A percentile compares a stretch with the other conserved stretches of the same genome.
Conservation (phyloP, 1,140 invertebrate species). For the Drosophila repleta region DNA sequence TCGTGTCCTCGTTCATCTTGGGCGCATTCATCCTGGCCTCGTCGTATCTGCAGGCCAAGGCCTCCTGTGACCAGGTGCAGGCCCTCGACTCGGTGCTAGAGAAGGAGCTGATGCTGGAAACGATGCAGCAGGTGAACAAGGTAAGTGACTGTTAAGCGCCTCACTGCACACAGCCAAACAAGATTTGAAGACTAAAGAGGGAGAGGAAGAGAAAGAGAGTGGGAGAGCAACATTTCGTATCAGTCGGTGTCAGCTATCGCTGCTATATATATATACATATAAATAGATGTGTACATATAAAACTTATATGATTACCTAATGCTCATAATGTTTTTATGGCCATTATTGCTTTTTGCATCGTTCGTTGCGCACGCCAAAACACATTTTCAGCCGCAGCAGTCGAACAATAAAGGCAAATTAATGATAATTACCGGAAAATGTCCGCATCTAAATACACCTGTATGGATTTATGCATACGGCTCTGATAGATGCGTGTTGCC, state of each 20-base stretch:
- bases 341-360: conserved; percentile 53
- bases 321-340: conserved; percentile 15
- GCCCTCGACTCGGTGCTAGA: conserved; percentile 87
- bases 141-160: conserved; percentile 73
- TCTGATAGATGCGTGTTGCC: conserved; percentile 25
- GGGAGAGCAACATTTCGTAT: conserved; percentile 41
- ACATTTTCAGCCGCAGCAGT: conserved; percentile 34
- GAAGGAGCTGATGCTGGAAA: conserved; percentile 87
- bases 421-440: conserved; percentile 81
- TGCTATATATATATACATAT: neutral
- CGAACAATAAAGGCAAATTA: conserved; percentile 74
- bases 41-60: conserved; percentile 91
- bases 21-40: conserved; percentile 91
- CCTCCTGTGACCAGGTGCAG: conserved; percentile 88
- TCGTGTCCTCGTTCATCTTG: conserved; percentile 90
- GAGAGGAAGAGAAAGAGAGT: neutral
- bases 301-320: conserved; percentile 69
- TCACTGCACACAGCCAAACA: conserved; percentile 51
- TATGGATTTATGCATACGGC: conserved; percentile 5
- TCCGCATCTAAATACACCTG: conserved; percentile 37
- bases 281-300: conserved; percentile 1
- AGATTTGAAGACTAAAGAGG: neutral
- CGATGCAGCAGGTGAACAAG: conserved; percentile 86
- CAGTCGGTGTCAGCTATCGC: conserved; percentile 39
- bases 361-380: conserved; percentile 66